Base-by-base conservation (phyloP, 1,140 invertebrate genomes). In the Plectrocnemia conspersa region DNA sequence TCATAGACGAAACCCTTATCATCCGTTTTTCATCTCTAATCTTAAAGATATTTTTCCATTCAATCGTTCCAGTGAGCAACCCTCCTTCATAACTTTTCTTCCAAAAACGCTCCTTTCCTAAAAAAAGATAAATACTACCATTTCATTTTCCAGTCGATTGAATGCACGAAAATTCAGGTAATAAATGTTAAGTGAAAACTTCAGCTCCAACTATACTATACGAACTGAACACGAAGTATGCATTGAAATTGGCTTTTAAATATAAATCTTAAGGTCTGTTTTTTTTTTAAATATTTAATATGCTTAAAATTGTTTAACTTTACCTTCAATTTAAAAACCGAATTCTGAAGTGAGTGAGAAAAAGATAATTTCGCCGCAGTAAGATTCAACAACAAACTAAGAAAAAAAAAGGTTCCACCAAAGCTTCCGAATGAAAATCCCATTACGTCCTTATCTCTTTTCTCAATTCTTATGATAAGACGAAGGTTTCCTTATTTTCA, bases 391-490 rank as follows among this genome's bases (percentile, higher is more conserved):
- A 42, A 29, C 13, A 48, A 48, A 9, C 22, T 22, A 6, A 46
- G 15, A 41, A 47, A 44, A 46, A 40, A 52, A 52, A 56, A 52
- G 35, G 48, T 59, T 49, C 53, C 29, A 16, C 40, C 33, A 15
- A 48, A 49, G 53, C 45, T 48, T 59, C 47, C 50, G 53, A 59
- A 59, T 59, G 53, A 53, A 59, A 59, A 59, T 59, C 58, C 53
- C 53, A 59, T 59, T 59, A 59, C 53, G 15, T 32, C 23, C 58
- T 54, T 59, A 59, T 59, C 58, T 56, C 48, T 56, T 56, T 56
- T 52, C 53, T 52, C 58, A 56, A 59, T 59, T 59, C 58, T 55
- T 59, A 59, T 59, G 48, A 56, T 56, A 59, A 59, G 52, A 47
- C 35, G 48, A 59, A 55, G 58, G 53, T 56, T 59, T 45, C 52